A percentile compares a stretch with the other conserved stretches of the same genome.
phyloP scores from a whole-genome alignment of 2,113 vertebrate species.

The Lagopus muta region DNA sequence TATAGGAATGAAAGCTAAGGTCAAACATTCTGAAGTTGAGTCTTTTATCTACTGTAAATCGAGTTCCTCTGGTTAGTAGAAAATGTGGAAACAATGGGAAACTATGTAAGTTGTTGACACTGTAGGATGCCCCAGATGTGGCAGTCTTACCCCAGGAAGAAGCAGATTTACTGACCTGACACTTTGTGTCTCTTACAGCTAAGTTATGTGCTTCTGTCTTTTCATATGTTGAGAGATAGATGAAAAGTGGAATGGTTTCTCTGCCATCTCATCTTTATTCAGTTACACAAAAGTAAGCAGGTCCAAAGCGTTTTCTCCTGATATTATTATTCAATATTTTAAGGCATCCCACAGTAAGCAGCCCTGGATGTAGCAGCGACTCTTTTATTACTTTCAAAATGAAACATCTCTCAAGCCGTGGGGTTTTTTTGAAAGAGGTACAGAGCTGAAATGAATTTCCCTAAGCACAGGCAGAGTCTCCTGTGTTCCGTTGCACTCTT shows the following conservation, averaged over 20 bases:
- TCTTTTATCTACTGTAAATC: neutral
- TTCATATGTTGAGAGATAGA: neutral
- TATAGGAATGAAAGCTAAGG: neutral
- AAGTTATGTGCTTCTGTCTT: neutral
- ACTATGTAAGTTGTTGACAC: neutral
- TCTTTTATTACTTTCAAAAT: slow-evolving; percentile 61
- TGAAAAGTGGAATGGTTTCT: slow-evolving; percentile 32
- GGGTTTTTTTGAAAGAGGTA: neutral
- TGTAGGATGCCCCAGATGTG: neutral
- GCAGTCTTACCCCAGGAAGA: neutral
- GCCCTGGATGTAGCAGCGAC: slow-evolving; percentile 11
- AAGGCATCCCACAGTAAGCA: slow-evolving; percentile 40
- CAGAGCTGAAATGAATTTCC: slow-evolving; percentile 56
- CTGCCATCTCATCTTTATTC: neutral
- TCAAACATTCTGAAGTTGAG: neutral
- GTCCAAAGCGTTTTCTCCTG: neutral
- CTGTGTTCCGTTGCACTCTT: slow-evolving; percentile 41
- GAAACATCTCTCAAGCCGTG: slow-evolving; percentile 39
- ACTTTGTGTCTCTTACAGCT: neutral
- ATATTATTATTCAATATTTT: slow-evolving; percentile 16
- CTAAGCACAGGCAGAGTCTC: neutral
- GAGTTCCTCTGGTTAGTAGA: neutral
- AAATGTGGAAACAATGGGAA: neutral
- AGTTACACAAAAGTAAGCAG: neutral
- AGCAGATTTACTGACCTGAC: neutral